Conservation (phyloP, 1,140 invertebrate species). For the Harpegnathos saltator region DNA sequence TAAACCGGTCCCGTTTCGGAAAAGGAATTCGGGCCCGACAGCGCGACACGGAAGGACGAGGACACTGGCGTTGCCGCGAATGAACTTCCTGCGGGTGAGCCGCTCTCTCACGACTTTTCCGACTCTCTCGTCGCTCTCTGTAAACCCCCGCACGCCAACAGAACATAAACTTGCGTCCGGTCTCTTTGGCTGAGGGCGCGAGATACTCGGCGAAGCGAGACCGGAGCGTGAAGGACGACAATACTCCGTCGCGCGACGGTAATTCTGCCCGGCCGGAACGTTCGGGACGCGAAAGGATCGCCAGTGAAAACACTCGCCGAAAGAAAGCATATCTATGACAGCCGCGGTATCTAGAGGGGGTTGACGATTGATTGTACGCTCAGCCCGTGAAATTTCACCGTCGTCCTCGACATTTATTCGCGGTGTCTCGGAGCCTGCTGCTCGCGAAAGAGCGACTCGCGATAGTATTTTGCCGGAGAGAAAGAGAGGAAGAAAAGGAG, state of each 20-base stretch:
- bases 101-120: not conserved
- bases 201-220: no score
- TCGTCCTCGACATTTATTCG: not conserved
- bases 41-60: not conserved
- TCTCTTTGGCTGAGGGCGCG: no score
- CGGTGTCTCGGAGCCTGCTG: no score
- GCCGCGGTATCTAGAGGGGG: not conserved
- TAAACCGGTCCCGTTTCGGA: not conserved
- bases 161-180: not conserved
- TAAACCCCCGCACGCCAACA: not conserved
- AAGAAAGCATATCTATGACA: not conserved
- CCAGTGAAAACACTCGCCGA: conserved; percentile 2
- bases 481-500: no score
- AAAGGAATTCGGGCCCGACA: conserved; percentile 6
- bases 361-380: conserved; percentile 36
- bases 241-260: no score
- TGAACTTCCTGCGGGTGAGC: conserved; percentile 18
- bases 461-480: no score
- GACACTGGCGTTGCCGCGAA: not conserved
- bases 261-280: no score
- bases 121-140: not conserved
- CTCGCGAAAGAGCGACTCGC: no score
- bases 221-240: no score
- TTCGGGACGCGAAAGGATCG: not conserved
- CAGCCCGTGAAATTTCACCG: not conserved